A percentile compares a stretch with the other conserved stretches of the same genome.
Evolutionary conservation across 2,113 vertebrate genomes (phyloP).

Genomic region (Sinocyclocheilus anshuiensis): DNA sequence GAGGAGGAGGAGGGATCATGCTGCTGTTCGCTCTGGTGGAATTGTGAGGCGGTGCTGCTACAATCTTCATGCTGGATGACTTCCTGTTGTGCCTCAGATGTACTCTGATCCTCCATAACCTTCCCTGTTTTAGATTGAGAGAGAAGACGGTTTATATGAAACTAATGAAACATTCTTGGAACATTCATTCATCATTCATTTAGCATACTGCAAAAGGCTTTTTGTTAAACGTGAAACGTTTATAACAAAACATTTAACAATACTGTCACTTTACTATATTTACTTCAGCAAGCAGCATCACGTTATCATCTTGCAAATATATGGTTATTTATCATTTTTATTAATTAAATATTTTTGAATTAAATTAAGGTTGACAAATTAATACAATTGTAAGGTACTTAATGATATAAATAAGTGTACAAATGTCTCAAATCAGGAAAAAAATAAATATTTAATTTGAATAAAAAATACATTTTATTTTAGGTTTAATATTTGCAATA

Average conservation of each 20-base stretch:
- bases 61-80: slow-evolving; percentile 7
- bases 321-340: not conserved
- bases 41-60: slow-evolving; percentile 13
- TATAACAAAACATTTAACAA: not conserved
- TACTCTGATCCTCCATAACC: slow-evolving; percentile 58
- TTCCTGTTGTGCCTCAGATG: slow-evolving; percentile 35
- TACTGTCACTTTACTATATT: not conserved
- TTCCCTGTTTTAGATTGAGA: slow-evolving; percentile 17
- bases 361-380: not conserved
- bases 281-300: not conserved
- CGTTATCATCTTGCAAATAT: not conserved
- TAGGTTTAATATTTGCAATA: not conserved
- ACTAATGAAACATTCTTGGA: not conserved
- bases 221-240: not conserved
- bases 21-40: slow-evolving; percentile 49
- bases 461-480: too few relatives aligned
- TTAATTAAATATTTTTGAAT: not conserved
- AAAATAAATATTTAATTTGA: too few relatives aligned
- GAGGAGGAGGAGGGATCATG: slow-evolving; percentile 43
- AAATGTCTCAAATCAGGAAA: too few relatives aligned
- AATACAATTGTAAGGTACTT: not conserved
- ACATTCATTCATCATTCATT: not conserved
- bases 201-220: not conserved
- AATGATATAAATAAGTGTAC: not conserved
- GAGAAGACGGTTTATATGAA: not conserved